phyloP scores from a whole-genome alignment of 2,113 vertebrate genomes.

The Nasalis larvatus region DNA sequence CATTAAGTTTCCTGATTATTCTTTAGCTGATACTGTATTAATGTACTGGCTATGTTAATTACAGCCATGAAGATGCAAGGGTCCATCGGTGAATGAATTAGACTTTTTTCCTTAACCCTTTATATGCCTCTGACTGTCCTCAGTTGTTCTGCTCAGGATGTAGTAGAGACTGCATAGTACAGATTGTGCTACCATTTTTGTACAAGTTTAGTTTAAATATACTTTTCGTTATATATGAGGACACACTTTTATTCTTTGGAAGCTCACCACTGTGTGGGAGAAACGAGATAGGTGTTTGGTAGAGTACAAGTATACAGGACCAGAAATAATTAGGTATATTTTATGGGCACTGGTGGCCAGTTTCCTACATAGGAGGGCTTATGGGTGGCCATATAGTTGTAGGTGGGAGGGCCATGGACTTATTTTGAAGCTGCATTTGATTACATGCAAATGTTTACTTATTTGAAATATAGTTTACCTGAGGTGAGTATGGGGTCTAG shows the following conservation, averaged over 20 bases:
- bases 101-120: constrained; percentile 53
- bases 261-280: not conserved
- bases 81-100: constrained; percentile 78
- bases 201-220: not conserved
- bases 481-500: not conserved
- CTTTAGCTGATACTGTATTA: constrained; percentile 80
- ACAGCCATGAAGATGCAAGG: constrained; percentile 78
- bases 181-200: not conserved
- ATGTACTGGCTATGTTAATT: constrained; percentile 81
- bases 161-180: not conserved
- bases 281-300: not conserved
- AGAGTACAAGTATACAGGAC: not conserved
- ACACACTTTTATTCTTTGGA: not conserved
- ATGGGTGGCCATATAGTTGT: not conserved
- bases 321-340: not conserved
- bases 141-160: not conserved
- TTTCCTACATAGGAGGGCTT: not conserved
- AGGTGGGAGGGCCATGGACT: not conserved
- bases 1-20: constrained; percentile 73
- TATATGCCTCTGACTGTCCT: not conserved
- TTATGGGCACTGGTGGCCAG: not conserved
- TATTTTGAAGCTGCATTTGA: not conserved
- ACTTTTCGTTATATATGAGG: not conserved
- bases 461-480: not conserved
- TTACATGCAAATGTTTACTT: not conserved